phyloP scores from a whole-genome alignment of 1,140 invertebrate genomes.

The Lethrus apterus region DNA sequence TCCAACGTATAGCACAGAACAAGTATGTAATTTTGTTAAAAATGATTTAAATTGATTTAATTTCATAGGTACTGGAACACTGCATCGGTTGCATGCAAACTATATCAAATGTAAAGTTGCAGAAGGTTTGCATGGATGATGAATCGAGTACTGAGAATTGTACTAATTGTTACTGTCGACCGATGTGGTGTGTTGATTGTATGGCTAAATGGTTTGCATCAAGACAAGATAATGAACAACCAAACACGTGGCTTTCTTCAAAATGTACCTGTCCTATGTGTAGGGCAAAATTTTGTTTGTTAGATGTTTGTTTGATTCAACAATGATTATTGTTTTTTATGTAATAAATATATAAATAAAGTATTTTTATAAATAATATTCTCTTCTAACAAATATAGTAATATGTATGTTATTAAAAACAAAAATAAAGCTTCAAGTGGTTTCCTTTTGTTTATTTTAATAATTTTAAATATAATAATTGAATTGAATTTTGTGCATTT shows the following conservation, averaged over 20 bases:
- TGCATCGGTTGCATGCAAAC: conserved; percentile 86
- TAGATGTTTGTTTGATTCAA: conserved; percentile 61
- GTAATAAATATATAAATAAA: no score
- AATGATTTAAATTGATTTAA: conserved; percentile 1
- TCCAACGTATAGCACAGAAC: conserved; percentile 55
- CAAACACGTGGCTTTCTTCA: conserved; percentile 74
- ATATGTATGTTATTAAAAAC: no score
- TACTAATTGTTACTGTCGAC: conserved; percentile 62
- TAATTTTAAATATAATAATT: no score
- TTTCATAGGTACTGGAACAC: conserved; percentile 61
- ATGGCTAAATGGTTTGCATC: conserved; percentile 86
- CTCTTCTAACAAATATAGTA: no score
- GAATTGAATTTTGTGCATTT: no score
- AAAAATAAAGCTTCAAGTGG: no score
- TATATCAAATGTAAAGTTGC: conserved; percentile 71
- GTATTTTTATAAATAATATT: no score
- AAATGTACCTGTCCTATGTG: conserved; percentile 86
- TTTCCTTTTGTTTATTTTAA: no score
- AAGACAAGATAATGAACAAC: conserved; percentile 65
- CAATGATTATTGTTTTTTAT: no score
- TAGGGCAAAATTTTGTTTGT: conserved; percentile 74
- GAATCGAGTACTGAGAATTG: conserved; percentile 38
- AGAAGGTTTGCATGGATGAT: conserved; percentile 56
- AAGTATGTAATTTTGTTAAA: conserved; percentile 47
- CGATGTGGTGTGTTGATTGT: conserved; percentile 85